Base-by-base conservation (phyloP, 2,797 vertebrate genomes). In the Pelochelys cantorii region DNA sequence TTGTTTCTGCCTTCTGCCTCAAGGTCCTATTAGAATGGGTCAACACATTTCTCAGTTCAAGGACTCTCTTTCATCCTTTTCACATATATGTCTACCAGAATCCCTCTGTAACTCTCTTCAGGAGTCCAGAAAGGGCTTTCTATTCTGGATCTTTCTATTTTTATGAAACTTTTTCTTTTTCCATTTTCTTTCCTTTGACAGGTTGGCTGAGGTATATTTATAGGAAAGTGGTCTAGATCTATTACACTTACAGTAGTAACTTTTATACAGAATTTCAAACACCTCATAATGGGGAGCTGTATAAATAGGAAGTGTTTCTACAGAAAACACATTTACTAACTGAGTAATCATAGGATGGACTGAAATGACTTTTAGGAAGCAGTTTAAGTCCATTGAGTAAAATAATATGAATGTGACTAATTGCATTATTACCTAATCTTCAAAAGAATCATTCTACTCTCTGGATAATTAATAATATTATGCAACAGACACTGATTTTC, bases 371-470 rank as follows among this genome's bases (percentile, higher is more conserved):
- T 8, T 22, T 1, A 2, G 11, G 86, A 34, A 92, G 34, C n/a
- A 34, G 54, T 42, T 92, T 81, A 83, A 60, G 55, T 88, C 79
- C 91, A 12, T 5, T 83, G 55, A 93, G 62, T 25, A n/a, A 62
- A 81, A 83, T 75, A 85, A 97, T 65, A 77, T 27, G 31, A 34
- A 48, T 93, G 12, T 68, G 82, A 15, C 5, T 90, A 88, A 91
- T 87, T 34, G 0, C 17, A 75, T 54, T 37, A 81, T 54, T 94
- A 86, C 81, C 37, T 87, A 53, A 85, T 77, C 54, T 96, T 92
- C 90, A 77, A 34, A 85, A 92, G 9, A 94, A 29, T 31, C 88
- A 95, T 89, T 90, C 23, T 84, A 59, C 14, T 81, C 55, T 91
- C 91, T 80, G 57, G n/a, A 93, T 75, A 56, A 79, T 83, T 54